These are phyloP conservation scores for Coregonus clupeaformis DNA, from an alignment of 2,113 vertebrate species.

Conservation along the genomic window DNA sequence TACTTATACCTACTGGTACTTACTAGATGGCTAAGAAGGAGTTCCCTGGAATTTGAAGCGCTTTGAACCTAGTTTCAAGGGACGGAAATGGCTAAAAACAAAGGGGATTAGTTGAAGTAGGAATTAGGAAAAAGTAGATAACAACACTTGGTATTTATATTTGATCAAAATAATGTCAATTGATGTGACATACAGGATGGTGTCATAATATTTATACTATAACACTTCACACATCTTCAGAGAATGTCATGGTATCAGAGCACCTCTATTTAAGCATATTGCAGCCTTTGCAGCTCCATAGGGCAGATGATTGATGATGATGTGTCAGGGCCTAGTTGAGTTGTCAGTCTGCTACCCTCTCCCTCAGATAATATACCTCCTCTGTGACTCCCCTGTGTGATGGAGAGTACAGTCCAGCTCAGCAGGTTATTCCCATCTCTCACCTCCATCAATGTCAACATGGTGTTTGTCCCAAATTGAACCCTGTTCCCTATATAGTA, in stretches of 20 bases:
- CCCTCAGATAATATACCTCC: not conserved
- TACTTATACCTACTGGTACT: not conserved
- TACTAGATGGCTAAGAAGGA: not conserved
- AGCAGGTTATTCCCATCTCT: not conserved
- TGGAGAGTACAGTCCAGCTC: slow-evolving; percentile 1
- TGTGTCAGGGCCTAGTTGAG: not conserved
- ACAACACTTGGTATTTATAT: not conserved
- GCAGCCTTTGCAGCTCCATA: not conserved
- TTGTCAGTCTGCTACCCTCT: not conserved
- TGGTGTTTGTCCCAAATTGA: too few species aligned
- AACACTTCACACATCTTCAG: not conserved
- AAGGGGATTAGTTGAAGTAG: not conserved
- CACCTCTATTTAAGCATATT: not conserved
- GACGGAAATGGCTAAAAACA: not conserved
- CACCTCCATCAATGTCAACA: not conserved
- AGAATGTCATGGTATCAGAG: not conserved
- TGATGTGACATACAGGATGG: not conserved
- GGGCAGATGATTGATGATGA: not conserved
- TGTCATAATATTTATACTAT: not conserved
- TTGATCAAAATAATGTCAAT: not conserved
- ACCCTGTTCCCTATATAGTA: too few species aligned
- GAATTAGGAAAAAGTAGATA: not conserved
- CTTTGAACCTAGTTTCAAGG: not conserved
- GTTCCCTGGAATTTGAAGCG: not conserved
- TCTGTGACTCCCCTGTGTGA: not conserved